A percentile compares a stretch with the other conserved stretches of the same genome.
phyloP scores from a whole-genome alignment of 2,888 invertebrate species.

The Agriopis leucophaearia region DNA sequence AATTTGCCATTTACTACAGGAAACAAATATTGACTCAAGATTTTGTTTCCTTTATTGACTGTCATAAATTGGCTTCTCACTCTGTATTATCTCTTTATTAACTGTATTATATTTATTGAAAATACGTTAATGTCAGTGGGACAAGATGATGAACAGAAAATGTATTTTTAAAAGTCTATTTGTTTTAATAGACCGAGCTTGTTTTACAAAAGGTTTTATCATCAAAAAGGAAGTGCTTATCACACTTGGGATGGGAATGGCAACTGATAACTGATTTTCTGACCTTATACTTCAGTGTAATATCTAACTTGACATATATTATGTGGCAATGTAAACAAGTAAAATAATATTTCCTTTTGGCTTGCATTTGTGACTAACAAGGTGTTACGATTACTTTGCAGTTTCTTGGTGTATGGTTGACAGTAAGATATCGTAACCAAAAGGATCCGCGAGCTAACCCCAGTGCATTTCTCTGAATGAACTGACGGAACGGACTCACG shows the following conservation, averaged over 20 bases:
- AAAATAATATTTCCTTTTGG: constrained; percentile 14
- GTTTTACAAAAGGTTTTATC: no score
- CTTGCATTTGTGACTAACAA: constrained; percentile 73
- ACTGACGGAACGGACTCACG: constrained; percentile 70
- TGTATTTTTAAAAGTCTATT: no score
- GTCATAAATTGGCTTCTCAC: neutral
- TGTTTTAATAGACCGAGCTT: no score
- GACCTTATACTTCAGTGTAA: constrained; percentile 1
- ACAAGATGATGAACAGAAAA: no score
- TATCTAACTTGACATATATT: neutral
- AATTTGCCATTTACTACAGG: no score
- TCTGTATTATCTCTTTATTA: no score
- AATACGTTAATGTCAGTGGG: no score
- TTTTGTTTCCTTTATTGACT: neutral
- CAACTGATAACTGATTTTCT: neutral
- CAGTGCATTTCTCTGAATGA: constrained; percentile 97
- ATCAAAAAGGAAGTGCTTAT: neutral
- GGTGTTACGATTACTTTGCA: constrained; percentile 84
- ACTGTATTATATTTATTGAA: no score
- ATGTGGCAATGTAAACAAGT: no score
- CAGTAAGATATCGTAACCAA: constrained; percentile 98
- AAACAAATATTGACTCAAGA: neutral
- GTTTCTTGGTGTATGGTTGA: constrained; percentile 99
- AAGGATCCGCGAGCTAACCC: constrained; percentile 99
- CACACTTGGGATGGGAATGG: neutral